Base-by-base conservation (phyloP, 1,140 invertebrate species). In the Drosophila littoralis region DNA sequence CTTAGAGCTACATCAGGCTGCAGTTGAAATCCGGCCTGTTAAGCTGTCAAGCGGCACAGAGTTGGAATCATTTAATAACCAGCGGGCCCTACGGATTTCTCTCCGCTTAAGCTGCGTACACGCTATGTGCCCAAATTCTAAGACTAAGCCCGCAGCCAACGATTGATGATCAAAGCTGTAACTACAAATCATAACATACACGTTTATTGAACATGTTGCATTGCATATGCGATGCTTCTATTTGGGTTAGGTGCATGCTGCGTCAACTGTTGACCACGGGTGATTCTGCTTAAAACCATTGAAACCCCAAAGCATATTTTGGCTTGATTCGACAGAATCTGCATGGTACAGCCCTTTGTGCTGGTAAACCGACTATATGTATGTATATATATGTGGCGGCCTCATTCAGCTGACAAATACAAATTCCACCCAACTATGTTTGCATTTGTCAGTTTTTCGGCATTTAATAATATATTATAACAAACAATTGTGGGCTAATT, bases 401-500 rank as follows among this genome's bases (percentile, higher is more conserved):
- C 36, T 15, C 7, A 15, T 45, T 45, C 17, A 7, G 43, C 1
- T 48, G 8, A 50, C 7, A 6, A 32, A 6, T 17, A 8, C 6
- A 46, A 46, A 46, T 22, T 45, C 10, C 9, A 8, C 6, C 15
- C 35, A 54, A 46, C 22, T 15, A 15, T 13, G 22, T 15, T 45
- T 15, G 36, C 36, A 57, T 63, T 52, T 51, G 8, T 60, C 51
- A 28, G 17, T 45, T 36, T 36, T 48, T 7, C 17, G 50, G 2
- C 42, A 67, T 61, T 63, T 51, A 63, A 52, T 63, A 48, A 35
- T 59, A 46, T 33, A 59, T 46, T 59, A 36, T 46, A 45, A 13
- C 43, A 45, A 74, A 59, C 65, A 59, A 81, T 70, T 64, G 66
- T 74, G 63, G 69, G 43, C 66, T 68, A 85, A 84, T 84, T 80